Conservation (phyloP, 2,797 vertebrate species). For the Schizopygopsis pylzovi region DNA sequence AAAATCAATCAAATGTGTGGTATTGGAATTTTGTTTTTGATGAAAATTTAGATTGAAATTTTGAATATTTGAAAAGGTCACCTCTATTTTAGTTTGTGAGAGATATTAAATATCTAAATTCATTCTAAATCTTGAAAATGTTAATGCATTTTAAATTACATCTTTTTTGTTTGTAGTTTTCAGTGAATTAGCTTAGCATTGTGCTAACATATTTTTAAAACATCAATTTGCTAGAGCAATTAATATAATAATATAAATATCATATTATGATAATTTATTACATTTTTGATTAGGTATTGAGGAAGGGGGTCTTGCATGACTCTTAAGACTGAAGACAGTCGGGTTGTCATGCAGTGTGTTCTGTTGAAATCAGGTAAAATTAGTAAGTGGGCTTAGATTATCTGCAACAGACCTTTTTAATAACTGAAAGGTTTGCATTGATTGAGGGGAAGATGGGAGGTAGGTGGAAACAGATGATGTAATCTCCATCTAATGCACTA, state of each 20-base stretch:
- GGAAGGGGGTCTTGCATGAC: not conserved
- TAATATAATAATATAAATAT: not conserved
- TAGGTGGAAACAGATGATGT: constrained; percentile 44
- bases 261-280: not conserved
- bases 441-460: constrained; percentile 50
- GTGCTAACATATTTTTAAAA: not conserved
- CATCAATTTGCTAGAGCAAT: not conserved
- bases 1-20: not conserved
- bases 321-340: constrained; percentile 7
- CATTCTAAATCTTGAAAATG: not conserved
- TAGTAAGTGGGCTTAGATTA: constrained; percentile 79
- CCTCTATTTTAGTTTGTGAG: not conserved
- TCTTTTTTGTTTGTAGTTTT: not conserved
- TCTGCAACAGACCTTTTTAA: constrained; percentile 73
- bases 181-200: not conserved
- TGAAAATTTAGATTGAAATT: not conserved
- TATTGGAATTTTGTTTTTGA: not conserved
- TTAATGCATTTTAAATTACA: not conserved
- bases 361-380: constrained; percentile 73
- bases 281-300: not conserved
- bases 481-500: not conserved
- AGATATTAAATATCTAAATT: not conserved
- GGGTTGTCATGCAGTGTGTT: constrained; percentile 69
- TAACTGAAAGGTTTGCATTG: constrained; percentile 71
- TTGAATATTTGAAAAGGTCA: not conserved